Evolutionary conservation across 1,140 invertebrate species (phyloP).

Genomic region (Galendromus occidentalis): DNA sequence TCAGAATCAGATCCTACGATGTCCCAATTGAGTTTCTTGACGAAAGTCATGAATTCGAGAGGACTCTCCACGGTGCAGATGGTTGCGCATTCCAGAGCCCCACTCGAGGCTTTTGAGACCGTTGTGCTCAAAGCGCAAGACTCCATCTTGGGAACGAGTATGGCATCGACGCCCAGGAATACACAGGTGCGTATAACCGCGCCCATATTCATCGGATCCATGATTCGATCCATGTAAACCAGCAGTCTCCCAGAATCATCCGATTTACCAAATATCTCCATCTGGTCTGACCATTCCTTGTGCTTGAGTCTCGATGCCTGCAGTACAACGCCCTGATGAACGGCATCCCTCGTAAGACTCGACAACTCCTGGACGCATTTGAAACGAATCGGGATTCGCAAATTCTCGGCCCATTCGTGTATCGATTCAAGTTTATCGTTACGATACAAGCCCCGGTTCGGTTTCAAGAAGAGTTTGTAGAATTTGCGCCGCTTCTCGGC

Average conservation of each 20-base stretch:
- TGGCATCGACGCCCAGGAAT: not conserved
- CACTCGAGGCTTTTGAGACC: not conserved
- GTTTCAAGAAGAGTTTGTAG: not conserved
- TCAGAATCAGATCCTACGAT: not conserved
- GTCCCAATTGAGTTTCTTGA: not conserved
- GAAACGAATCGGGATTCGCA: too few relatives aligned
- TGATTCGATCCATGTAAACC: not conserved
- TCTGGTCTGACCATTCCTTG: not conserved
- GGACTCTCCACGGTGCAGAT: not conserved
- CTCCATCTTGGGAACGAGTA: not conserved
- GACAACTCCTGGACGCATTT: too few relatives aligned
- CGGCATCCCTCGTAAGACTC: not conserved
- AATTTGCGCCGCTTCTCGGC: not conserved
- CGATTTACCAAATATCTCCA: not conserved
- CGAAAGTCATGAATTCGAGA: not conserved
- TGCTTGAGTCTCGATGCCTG: not conserved
- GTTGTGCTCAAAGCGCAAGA: not conserved
- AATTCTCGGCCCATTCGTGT: too few relatives aligned
- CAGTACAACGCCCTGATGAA: not conserved
- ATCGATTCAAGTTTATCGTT: too few relatives aligned
- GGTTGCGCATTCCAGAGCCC: not conserved
- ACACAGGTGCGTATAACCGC: not conserved
- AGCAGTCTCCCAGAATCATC: not conserved
- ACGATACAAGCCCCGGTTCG: not conserved
- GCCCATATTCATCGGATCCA: conserved; percentile 5